These are phyloP conservation scores for Malurus melanocephalus DNA, from an alignment of 2,113 vertebrate genomes.

Conservation along the genomic window DNA sequence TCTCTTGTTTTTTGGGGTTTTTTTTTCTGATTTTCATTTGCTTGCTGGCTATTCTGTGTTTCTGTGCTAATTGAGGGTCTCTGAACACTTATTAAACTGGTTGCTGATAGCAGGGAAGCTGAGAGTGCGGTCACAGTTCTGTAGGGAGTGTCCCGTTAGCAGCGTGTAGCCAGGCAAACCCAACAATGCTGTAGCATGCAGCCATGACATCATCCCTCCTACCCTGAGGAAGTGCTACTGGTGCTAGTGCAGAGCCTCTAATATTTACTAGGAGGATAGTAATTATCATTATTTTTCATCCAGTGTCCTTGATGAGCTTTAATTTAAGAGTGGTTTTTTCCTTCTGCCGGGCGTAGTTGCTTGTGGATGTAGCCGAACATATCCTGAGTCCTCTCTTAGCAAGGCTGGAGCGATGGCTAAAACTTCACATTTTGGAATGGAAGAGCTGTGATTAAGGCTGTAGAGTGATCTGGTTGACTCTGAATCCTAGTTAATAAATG, in stretches of 20 bases:
- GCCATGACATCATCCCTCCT: slow-evolving; percentile 65
- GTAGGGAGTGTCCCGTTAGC: slow-evolving; percentile 64
- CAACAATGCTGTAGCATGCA: slow-evolving; percentile 47
- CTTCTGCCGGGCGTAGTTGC: neutral
- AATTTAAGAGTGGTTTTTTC: neutral
- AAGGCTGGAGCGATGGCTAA: neutral
- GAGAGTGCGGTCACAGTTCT: slow-evolving; percentile 57
- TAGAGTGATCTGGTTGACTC: neutral
- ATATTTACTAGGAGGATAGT: neutral
- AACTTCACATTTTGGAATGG: neutral
- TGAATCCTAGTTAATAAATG: neutral
- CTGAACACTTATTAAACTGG: slow-evolving; percentile 55
- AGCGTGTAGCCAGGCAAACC: slow-evolving; percentile 43
- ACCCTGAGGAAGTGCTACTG: slow-evolving; percentile 64
- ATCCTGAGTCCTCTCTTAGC: neutral
- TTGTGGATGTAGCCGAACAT: neutral
- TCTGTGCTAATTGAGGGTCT: slow-evolving; percentile 59
- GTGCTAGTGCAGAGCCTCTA: slow-evolving; percentile 44
- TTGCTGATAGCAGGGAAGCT: slow-evolving; percentile 56
- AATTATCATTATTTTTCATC: neutral
- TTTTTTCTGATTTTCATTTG: neutral
- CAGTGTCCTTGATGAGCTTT: neutral
- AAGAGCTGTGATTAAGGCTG: neutral
- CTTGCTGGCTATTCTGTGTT: slow-evolving; percentile 15
- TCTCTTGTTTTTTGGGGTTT: neutral